Evolutionary conservation across 1,140 invertebrate genomes (phyloP).

Genomic region (Paracyclopina nana): DNA sequence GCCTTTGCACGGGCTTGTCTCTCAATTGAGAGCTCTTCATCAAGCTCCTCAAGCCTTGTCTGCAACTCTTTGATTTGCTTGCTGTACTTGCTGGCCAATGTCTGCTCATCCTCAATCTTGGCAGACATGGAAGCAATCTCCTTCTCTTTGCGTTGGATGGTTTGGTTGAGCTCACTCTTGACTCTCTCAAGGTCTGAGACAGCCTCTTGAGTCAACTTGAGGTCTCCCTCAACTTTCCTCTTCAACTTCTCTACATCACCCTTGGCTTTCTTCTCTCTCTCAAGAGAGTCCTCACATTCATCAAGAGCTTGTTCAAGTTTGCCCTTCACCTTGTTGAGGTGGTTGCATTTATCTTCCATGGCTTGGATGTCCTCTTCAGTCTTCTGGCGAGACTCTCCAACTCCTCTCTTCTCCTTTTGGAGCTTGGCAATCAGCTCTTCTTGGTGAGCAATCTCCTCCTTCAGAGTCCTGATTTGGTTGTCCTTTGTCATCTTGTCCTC

Average conservation of each 20-base stretch:
- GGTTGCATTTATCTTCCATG: constrained; percentile 39
- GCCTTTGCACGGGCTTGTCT: constrained; percentile 53
- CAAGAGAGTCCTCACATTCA: constrained; percentile 87
- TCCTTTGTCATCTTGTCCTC: constrained; percentile 38
- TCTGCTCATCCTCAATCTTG: constrained; percentile 40
- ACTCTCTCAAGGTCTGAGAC: constrained; percentile 47
- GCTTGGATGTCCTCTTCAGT: constrained; percentile 33
- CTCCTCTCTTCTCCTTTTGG: constrained; percentile 38
- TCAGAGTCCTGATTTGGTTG: constrained; percentile 39
- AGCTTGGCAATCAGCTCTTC: constrained; percentile 40
- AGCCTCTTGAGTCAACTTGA: constrained; percentile 91
- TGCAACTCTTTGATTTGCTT: constrained; percentile 40
- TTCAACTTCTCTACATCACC: constrained; percentile 93
- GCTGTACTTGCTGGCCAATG: constrained; percentile 35
- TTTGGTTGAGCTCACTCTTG: constrained; percentile 42
- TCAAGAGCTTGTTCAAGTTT: constrained; percentile 96
- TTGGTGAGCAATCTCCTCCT: constrained; percentile 39
- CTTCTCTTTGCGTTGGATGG: constrained; percentile 89
- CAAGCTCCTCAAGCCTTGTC: constrained; percentile 35
- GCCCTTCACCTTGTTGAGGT: constrained; percentile 36
- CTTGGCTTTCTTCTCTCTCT: constrained; percentile 98
- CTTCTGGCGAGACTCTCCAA: constrained; percentile 37
- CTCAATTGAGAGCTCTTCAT: constrained; percentile 56
- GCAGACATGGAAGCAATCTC: constrained; percentile 68
- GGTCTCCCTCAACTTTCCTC: constrained; percentile 84